Evolutionary conservation across 2,797 vertebrate genomes (phyloP).

Genomic region (Gymnodraco acuticeps): DNA sequence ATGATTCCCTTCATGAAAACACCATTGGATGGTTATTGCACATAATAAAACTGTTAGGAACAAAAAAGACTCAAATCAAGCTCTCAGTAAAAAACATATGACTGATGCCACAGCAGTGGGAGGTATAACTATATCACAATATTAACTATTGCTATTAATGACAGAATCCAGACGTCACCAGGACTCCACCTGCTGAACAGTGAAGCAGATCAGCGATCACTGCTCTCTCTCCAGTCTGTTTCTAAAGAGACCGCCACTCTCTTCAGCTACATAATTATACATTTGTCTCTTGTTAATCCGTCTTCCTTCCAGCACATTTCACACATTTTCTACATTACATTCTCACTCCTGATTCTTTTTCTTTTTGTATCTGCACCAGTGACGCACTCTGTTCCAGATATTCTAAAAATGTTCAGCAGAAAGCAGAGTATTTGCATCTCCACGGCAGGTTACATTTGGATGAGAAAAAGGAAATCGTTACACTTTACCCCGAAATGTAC

Average conservation of each 20-base stretch:
- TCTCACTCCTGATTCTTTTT: conserved; percentile 5
- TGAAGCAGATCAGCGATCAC: conserved; percentile 26
- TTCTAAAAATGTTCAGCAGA: conserved; percentile 38
- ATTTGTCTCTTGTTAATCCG: conserved; percentile 30
- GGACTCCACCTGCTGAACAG: conserved; percentile 21
- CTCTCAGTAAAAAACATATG: conserved; percentile 43
- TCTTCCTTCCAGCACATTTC: conserved; percentile 28
- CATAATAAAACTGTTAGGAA: conserved; percentile 52
- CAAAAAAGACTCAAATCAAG: conserved; percentile 26
- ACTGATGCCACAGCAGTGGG: conserved; percentile 51
- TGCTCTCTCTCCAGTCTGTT: conserved; percentile 36
- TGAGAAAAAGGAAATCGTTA: conserved; percentile 56
- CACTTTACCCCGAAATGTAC: conserved; percentile 52
- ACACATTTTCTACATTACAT: conserved; percentile 17
- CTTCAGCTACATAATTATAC: conserved; percentile 54
- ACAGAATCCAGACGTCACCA: conserved; percentile 45
- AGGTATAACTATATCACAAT: conserved; percentile 63
- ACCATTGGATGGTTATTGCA: conserved; percentile 74
- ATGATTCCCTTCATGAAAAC: conserved; percentile 38
- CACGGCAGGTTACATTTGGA: conserved; percentile 34
- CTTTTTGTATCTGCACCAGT: conserved; percentile 4
- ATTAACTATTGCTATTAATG: conserved; percentile 76
- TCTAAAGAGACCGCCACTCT: conserved; percentile 23
- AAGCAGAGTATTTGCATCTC: conserved; percentile 45
- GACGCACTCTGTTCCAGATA: conserved; percentile 19